Base-by-base conservation (phyloP, 2,113 vertebrate genomes). In the Rhinoptilus africanus region DNA sequence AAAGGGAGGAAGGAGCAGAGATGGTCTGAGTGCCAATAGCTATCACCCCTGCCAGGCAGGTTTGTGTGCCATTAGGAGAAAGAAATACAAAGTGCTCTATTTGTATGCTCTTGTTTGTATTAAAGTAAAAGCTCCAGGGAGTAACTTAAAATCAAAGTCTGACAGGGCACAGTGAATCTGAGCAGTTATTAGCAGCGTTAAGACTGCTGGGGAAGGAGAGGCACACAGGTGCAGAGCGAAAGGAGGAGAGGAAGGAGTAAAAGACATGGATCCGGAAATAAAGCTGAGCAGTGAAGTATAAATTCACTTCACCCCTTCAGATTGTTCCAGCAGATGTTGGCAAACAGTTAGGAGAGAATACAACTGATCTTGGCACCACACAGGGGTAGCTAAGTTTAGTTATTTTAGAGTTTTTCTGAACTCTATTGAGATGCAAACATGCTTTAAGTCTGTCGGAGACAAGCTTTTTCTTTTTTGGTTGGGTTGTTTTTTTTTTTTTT, bases 21-120 rank as follows among this genome's bases (percentile, higher is more conserved):
- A 22, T 18, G 62, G 50, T 62, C 27, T 69, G 67, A 54, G 82
- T 51, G 54, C 78, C 85, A 82, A 41, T 66, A 94, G 92, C 77
- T 34, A 56, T 39, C 71, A 85, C 22, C 62, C 71, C 34, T 72
- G 69, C 63, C 79, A 92, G 75, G 45, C 57, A 83, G 71, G 81
- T 60, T 79, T 85, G 85, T 8, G 9, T 92, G 71, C 67, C 66
- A 77, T 50, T 59, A 88, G 35, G 74, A 94, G 88, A 69, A 78
- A 91, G 82, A 93, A 90, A 93, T 76, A 82, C 67, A 62, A 93
- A 96, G 75, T 54, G 63, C 32, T 95, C 67, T 68, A 76, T 93
- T 48, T 63, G 59, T 66, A 71, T 63, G 79, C 56, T 77, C 64
- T 39, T 95, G 43, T 93, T 94, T 88, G 51, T 67, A 85, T 51